These are phyloP conservation scores for Diploptera punctata DNA, from an alignment of 2,888 invertebrate species.

Conservation along the genomic window DNA sequence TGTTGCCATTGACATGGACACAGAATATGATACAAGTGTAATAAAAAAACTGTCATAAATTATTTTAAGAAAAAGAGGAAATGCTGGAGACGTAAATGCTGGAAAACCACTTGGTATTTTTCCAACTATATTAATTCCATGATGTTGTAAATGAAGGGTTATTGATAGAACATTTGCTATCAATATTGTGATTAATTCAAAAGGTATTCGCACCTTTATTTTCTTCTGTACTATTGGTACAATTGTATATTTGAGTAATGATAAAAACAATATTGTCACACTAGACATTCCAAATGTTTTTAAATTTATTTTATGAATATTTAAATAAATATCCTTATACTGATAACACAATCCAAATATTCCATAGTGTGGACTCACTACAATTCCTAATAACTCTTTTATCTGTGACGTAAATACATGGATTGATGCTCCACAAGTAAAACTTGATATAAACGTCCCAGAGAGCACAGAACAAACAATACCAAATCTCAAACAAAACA, in stretches of 20 bases:
- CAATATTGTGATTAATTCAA: slow-evolving; percentile 74
- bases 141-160: slow-evolving; percentile 60
- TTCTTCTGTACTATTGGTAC: slow-evolving; percentile 52
- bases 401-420: slow-evolving; percentile 8
- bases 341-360: not conserved
- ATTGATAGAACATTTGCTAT: slow-evolving; percentile 70
- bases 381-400: not conserved
- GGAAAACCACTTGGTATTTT: slow-evolving; percentile 72
- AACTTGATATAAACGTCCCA: not conserved
- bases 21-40: slow-evolving; percentile 73
- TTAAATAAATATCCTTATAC: not conserved
- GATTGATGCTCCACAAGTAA: not conserved
- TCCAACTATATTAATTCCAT: slow-evolving; percentile 66
- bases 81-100: slow-evolving; percentile 61
- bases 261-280: not conserved
- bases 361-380: not conserved
- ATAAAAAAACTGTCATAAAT: slow-evolving; percentile 68
- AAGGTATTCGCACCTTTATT: slow-evolving; percentile 73
- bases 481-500: not conserved
- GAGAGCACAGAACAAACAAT: not conserved
- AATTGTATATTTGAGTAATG: not conserved
- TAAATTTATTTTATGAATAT: not conserved
- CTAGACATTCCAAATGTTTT: not conserved
- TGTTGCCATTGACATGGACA: slow-evolving; percentile 75
- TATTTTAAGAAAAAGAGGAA: slow-evolving; percentile 62